Conservation (phyloP, 1,140 invertebrate genomes). For the Drosophila athabasca region DNA sequence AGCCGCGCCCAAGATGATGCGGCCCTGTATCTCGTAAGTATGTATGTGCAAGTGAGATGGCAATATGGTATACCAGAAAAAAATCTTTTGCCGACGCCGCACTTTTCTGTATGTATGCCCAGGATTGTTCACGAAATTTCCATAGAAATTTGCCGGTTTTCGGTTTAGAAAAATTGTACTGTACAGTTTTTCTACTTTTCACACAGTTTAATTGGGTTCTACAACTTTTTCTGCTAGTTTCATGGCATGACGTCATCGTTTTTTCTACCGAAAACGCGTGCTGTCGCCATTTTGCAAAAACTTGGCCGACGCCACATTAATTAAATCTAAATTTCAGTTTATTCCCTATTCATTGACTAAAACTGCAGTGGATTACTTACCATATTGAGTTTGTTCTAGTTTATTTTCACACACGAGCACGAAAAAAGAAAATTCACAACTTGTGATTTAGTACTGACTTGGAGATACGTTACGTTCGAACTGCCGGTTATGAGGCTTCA, state of each 20-base stretch:
- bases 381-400: conserved; percentile 62
- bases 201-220: no score
- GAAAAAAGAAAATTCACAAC: conserved; percentile 61
- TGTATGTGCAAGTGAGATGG: conserved; percentile 17
- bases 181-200: background rate
- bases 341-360: background rate
- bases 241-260: conserved; percentile 58
- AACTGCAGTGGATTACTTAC: conserved; percentile 39
- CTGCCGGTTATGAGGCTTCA: conserved; percentile 75
- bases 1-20: conserved; percentile 52
- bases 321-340: background rate
- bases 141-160: background rate
- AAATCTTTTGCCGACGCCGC: conserved; percentile 18
- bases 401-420: conserved; percentile 58
- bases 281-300: conserved; percentile 39
- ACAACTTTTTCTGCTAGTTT: background rate
- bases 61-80: conserved; percentile 18
- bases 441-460: conserved; percentile 44
- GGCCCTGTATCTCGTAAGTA: background rate
- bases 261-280: conserved; percentile 4
- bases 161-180: background rate
- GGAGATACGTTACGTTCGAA: conserved; percentile 69
- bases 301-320: background rate
- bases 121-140: background rate
- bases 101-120: conserved; percentile 8